These are phyloP conservation scores for Hoplodrina ambigua DNA, from an alignment of 2,888 invertebrate species.

Conservation along the genomic window DNA sequence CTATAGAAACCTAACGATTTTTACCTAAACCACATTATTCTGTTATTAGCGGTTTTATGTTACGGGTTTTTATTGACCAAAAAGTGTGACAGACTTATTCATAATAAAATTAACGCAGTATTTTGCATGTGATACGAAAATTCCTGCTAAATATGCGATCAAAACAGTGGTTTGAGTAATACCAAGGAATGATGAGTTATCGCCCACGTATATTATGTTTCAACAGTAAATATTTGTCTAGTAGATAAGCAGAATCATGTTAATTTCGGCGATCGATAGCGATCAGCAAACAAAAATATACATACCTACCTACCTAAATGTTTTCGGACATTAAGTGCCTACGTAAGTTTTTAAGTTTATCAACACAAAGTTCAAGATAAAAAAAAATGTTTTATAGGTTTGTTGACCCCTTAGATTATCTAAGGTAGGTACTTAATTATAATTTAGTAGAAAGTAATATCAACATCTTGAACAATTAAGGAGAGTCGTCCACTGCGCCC, in stretches of 20 bases:
- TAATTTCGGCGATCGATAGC: background rate
- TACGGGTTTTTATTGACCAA: conserved; percentile 14
- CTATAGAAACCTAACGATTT: conserved; percentile 9
- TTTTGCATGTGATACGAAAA: background rate
- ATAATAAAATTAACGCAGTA: conserved; percentile 6
- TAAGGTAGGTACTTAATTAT: too few species aligned
- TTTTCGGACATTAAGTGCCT: background rate
- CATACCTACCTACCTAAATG: background rate
- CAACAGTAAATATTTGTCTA: background rate
- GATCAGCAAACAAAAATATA: background rate
- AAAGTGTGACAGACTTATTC: conserved; percentile 5
- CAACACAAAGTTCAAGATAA: background rate
- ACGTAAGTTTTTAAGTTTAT: background rate
- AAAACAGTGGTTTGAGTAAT: background rate
- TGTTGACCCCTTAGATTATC: conserved; percentile 3
- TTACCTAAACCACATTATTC: conserved; percentile 27
- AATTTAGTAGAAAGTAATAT: background rate
- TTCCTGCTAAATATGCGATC: background rate
- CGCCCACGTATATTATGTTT: conserved; percentile 1
- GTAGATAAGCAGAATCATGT: too few species aligned
- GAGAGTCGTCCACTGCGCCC: too few species aligned
- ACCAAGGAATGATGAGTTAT: background rate
- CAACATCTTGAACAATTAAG: too few species aligned
- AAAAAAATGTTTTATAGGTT: background rate
- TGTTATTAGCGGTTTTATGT: conserved; percentile 14